Evolutionary conservation across 1,140 invertebrate species (phyloP), one percentile per base, ranked within the genome.

Genomic region (Liolophura sinensis): DNA sequence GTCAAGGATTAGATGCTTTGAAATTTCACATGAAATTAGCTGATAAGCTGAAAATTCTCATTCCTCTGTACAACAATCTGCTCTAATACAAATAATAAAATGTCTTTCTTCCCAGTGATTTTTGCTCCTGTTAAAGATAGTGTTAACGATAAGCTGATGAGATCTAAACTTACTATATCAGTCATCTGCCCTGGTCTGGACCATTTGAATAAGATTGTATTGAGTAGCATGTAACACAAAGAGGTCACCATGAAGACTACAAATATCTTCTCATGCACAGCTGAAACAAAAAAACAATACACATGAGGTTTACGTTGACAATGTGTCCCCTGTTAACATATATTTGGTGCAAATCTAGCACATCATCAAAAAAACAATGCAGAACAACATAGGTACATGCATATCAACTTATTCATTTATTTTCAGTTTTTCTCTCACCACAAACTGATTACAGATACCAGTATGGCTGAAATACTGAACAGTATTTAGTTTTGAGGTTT

Each of bases 251-350:
- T 96, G 82, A 96, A 96, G 63, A 91, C 87, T 73, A 96, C 93
- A 85, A 96, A 96, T 75, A 96, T 91, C 84, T 95, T 94, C 82
- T 95, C 93, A 84, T 95, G 94, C 58, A 95, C 86, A 75, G 93
- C 93, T 95, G 85, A 65, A 91, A 91, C 69, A 70, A 69, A 63
- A 58, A 16, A 58, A 58, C 56, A 58, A 27, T 9, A 27, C 56
- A 5, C 18, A n/a, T 54, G 3, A 20, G 12, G 51, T n/a, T n/a
- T n/a, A n/a, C n/a, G n/a, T n/a, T n/a, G n/a, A n/a, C n/a, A n/a
- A n/a, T n/a, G n/a, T n/a, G n/a, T n/a, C n/a, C n/a, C n/a, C n/a
- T n/a, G n/a, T n/a, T n/a, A n/a, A n/a, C n/a, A n/a, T n/a, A n/a
- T n/a, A n/a, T n/a, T n/a, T n/a, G n/a, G n/a, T n/a, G n/a, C n/a